phyloP scores from a whole-genome alignment of 2,888 invertebrate species.

The Parnassius apollo region DNA sequence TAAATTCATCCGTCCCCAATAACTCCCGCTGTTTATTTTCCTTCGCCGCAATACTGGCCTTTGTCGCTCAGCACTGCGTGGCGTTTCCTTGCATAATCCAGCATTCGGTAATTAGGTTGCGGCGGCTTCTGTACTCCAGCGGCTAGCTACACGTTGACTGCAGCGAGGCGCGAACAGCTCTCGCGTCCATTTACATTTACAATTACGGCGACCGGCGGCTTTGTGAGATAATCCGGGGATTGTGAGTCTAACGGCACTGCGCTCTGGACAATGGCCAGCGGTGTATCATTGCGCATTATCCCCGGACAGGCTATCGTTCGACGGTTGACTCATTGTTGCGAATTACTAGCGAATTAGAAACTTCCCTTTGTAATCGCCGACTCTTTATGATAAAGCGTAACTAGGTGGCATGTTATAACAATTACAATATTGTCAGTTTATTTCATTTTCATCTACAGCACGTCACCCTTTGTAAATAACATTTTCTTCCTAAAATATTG shows the following conservation, averaged over 20 bases:
- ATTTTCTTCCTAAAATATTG: constrained; percentile 47
- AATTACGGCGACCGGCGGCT: constrained; percentile 54
- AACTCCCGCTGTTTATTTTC: constrained; percentile 72
- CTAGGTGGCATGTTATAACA: constrained; percentile 64
- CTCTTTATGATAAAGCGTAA: constrained; percentile 63
- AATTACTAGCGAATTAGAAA: constrained; percentile 77
- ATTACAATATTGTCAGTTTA: constrained; percentile 23
- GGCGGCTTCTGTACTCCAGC: constrained; percentile 59
- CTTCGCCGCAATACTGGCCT: constrained; percentile 49
- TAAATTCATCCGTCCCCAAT: constrained; percentile 37
- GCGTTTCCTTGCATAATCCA: constrained; percentile 67
- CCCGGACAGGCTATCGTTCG: constrained; percentile 56
- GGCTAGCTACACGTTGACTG: constrained; percentile 60
- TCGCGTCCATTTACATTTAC: constrained; percentile 57
- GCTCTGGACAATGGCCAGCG: constrained; percentile 55
- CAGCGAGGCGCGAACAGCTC: constrained; percentile 74
- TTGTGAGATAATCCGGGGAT: constrained; percentile 73
- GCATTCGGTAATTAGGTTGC: constrained; percentile 58
- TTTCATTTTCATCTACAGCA: constrained; percentile 19
- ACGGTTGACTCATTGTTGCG: constrained; percentile 60
- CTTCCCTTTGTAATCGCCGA: constrained; percentile 58
- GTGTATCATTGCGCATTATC: constrained; percentile 76
- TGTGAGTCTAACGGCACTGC: constrained; percentile 68
- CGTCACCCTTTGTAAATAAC: constrained; percentile 48
- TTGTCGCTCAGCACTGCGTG: constrained; percentile 59